phyloP scores from a whole-genome alignment of 2,113 vertebrate species.

The Mus spicilegus region DNA sequence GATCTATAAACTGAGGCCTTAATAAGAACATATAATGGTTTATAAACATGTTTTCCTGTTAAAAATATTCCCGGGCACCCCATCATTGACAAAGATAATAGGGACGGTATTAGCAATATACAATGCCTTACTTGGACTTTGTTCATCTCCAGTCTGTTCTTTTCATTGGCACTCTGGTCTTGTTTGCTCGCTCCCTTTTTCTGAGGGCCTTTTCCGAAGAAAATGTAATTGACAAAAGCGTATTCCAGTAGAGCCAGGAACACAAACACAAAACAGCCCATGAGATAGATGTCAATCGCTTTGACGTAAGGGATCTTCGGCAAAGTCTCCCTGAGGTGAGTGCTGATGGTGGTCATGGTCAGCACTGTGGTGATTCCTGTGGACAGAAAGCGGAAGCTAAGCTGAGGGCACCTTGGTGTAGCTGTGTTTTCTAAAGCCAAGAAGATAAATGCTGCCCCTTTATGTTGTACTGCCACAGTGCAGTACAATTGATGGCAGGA shows the following conservation, averaged over 20 bases:
- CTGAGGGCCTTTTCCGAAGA: conserved; percentile 96
- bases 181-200: conserved; percentile 93
- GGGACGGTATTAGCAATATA: not conserved
- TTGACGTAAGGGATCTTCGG: conserved; percentile 97
- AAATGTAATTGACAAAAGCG: conserved; percentile 97
- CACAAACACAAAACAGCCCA: conserved; percentile 97
- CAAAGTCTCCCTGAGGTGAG: conserved; percentile 95
- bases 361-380: conserved; percentile 96
- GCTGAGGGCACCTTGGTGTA: no score
- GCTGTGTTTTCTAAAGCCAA: not conserved
- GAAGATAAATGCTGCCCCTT: not conserved
- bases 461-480: not conserved
- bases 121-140: conserved; percentile 87
- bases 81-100: not conserved
- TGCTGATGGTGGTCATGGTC: conserved; percentile 98
- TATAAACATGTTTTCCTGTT: not conserved
- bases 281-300: conserved; percentile 96
- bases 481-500: not conserved
- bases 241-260: conserved; percentile 97
- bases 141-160: conserved; percentile 87
- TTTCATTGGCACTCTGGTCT: conserved; percentile 88
- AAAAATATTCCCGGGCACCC: not conserved
- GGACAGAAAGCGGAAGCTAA: conserved; percentile 48
- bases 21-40: not conserved
- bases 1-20: not conserved